These are phyloP conservation scores for Tineola bisselliella DNA, from an alignment of 2,888 invertebrate species.

Conservation along the genomic window DNA sequence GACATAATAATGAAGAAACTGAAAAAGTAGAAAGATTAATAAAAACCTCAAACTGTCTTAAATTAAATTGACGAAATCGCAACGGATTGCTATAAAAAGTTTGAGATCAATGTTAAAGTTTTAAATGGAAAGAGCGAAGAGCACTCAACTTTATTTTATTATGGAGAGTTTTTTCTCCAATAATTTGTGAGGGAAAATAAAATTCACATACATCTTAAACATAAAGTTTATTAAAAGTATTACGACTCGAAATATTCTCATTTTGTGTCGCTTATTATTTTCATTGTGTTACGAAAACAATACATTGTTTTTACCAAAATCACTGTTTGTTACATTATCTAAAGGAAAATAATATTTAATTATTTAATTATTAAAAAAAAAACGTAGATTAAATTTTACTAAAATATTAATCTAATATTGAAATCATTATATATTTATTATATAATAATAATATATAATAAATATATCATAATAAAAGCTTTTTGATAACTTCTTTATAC, in stretches of 20 bases:
- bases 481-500: too few species aligned
- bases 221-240: conserved; percentile 12
- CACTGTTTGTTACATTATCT: too few species aligned
- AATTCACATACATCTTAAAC: conserved; percentile 7
- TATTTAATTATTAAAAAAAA: too few species aligned
- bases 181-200: conserved; percentile 8
- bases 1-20: neutral
- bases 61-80: conserved; percentile 10
- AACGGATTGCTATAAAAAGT: conserved; percentile 26
- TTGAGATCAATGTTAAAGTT: conserved; percentile 49
- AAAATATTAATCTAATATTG: too few species aligned
- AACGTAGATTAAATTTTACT: too few species aligned
- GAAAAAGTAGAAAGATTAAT: neutral
- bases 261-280: neutral
- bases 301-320: too few species aligned
- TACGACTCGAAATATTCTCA: neutral
- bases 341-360: too few species aligned
- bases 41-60: conserved; percentile 4
- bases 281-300: neutral
- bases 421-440: too few species aligned
- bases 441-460: too few species aligned
- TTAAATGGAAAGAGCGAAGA: conserved; percentile 52
- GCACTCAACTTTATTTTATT: conserved; percentile 53
- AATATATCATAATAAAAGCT: too few species aligned
- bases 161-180: conserved; percentile 28